Percentiles rank a stretch among this genome's conserved stretches.
phyloP scores from a whole-genome alignment of 2,888 invertebrate genomes.

The Latheticus oryzae region DNA sequence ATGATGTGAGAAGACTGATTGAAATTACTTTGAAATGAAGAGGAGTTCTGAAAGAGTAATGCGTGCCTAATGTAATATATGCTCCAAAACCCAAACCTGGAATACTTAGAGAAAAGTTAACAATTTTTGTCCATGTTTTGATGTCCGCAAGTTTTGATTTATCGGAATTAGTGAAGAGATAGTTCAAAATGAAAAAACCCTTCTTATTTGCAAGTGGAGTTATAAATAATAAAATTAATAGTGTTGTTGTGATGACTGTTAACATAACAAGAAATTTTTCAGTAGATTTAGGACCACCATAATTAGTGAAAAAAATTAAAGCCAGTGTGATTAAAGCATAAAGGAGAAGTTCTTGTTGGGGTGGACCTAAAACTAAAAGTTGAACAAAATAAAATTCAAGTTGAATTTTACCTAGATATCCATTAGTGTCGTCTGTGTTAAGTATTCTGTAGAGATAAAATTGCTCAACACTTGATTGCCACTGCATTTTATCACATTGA shows the following conservation, averaged over 20 bases:
- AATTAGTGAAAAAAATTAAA: constrained; percentile 15
- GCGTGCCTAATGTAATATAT: constrained; percentile 28
- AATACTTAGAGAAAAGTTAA: constrained; percentile 18
- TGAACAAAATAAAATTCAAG: background rate
- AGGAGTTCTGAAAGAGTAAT: constrained; percentile 28
- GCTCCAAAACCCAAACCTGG: constrained; percentile 38
- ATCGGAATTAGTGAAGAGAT: constrained; percentile 7
- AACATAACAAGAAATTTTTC: constrained; percentile 15
- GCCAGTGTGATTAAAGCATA: constrained; percentile 6
- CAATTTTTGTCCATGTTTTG: constrained; percentile 25
- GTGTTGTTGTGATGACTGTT: constrained; percentile 2
- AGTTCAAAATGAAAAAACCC: background rate
- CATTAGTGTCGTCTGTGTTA: background rate
- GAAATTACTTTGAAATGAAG: constrained; percentile 31
- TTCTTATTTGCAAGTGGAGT: background rate
- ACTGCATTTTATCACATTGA: constrained; percentile 21
- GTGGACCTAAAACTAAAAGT: constrained; percentile 8
- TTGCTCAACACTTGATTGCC: constrained; percentile 29
- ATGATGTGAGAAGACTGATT: constrained; percentile 6
- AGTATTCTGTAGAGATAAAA: constrained; percentile 14
- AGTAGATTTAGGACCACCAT: constrained; percentile 6
- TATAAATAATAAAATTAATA: constrained; percentile 12
- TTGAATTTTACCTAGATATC: background rate
- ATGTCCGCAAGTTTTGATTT: constrained; percentile 9
- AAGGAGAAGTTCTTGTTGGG: constrained; percentile 7